Conservation (phyloP, 2,888 invertebrate species). For the Hololepta plana region DNA sequence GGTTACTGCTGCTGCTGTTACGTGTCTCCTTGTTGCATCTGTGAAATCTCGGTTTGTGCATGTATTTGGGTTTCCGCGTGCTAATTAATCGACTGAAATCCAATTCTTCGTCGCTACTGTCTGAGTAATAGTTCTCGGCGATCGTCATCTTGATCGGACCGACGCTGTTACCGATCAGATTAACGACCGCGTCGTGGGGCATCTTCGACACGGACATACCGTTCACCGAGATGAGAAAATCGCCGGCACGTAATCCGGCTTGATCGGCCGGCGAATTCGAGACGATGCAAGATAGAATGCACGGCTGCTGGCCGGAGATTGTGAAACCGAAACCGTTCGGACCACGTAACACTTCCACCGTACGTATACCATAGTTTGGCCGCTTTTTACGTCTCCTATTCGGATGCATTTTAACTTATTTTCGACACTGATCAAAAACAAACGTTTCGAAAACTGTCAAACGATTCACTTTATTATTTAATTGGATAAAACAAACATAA, state of each 20-base stretch:
- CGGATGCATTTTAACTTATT: slow-evolving; percentile 31
- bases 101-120: slow-evolving; percentile 65
- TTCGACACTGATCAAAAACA: not conserved
- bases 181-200: slow-evolving; percentile 85
- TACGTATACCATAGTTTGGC: slow-evolving; percentile 55
- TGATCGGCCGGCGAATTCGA: slow-evolving; percentile 77
- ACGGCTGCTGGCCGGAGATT: slow-evolving; percentile 91
- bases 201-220: slow-evolving; percentile 80
- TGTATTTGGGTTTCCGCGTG: slow-evolving; percentile 42
- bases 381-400: slow-evolving; percentile 49
- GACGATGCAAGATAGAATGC: slow-evolving; percentile 86
- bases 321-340: slow-evolving; percentile 93
- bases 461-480: not conserved
- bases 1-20: too few species aligned
- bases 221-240: slow-evolving; percentile 83
- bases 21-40: slow-evolving; percentile 12
- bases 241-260: slow-evolving; percentile 80
- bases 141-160: slow-evolving; percentile 73
- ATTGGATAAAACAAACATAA: slow-evolving; percentile 7
- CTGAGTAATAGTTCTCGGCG: slow-evolving; percentile 71
- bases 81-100: slow-evolving; percentile 28
- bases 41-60: slow-evolving; percentile 21
- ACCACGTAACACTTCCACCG: slow-evolving; percentile 73
- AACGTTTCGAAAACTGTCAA: not conserved
- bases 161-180: slow-evolving; percentile 72